phyloP scores from a whole-genome alignment of 2,797 vertebrate species.

The Tapirus indicus region DNA sequence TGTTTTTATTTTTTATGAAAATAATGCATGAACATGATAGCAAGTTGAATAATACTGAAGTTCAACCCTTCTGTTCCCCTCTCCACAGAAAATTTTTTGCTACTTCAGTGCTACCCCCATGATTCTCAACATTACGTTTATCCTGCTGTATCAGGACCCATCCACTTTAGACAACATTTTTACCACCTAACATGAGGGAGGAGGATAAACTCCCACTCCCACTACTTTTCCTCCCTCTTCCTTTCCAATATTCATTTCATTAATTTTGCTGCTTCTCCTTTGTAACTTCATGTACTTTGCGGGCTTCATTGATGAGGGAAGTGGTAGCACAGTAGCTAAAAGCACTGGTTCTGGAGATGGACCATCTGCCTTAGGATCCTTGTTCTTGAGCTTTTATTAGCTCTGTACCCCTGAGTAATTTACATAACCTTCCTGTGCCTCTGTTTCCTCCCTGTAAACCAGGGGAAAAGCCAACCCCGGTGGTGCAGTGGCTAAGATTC shows the following conservation, averaged over 20 bases:
- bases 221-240: neutral
- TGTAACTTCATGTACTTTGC: neutral
- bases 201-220: neutral
- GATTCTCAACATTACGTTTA: neutral
- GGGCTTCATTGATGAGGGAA: neutral
- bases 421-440: neutral
- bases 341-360: neutral
- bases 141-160: neutral
- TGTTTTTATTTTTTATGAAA: neutral
- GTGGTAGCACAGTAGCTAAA: neutral
- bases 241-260: neutral
- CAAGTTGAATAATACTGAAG: neutral
- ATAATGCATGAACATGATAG: neutral
- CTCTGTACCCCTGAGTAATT: neutral
- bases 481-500: too few species aligned
- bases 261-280: neutral
- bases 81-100: neutral
- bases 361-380: neutral
- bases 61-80: neutral
- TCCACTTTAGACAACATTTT: neutral
- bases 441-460: neutral
- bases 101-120: neutral
- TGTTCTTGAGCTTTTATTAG: neutral
- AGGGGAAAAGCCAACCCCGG: neutral
- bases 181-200: neutral